These are phyloP conservation scores for Drosophila obscura DNA, from an alignment of 1,140 invertebrate genomes.

Conservation along the genomic window DNA sequence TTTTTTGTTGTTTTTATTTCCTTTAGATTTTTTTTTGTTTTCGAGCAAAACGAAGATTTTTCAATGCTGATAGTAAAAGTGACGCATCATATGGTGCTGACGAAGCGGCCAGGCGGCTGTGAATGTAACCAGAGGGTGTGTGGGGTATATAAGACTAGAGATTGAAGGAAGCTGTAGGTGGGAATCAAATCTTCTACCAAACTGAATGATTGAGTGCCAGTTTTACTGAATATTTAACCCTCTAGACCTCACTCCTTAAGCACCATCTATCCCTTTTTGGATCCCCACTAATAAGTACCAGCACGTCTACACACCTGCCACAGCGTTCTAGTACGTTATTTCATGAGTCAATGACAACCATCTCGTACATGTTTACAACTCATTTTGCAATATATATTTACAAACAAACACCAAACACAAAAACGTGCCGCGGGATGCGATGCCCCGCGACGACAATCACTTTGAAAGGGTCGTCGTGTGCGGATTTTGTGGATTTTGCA, in stretches of 20 bases:
- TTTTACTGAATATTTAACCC: too few relatives aligned
- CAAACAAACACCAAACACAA: slow-evolving; percentile 32
- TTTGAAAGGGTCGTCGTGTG: slow-evolving; percentile 69
- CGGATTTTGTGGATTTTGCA: slow-evolving; percentile 36
- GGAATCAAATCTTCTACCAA: background rate
- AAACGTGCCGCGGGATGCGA: slow-evolving; percentile 27
- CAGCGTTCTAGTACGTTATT: slow-evolving; percentile 32
- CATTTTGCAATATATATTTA: slow-evolving; percentile 66
- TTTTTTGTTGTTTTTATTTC: slow-evolving; percentile 2
- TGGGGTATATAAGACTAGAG: background rate
- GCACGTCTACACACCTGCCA: background rate
- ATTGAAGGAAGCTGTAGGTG: background rate
- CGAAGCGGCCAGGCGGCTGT: slow-evolving; percentile 1
- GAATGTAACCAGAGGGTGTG: slow-evolving; percentile 12
- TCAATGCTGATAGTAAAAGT: slow-evolving; percentile 71
- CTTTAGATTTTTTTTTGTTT: slow-evolving; percentile 6
- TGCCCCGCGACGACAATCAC: slow-evolving; percentile 61
- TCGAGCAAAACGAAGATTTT: slow-evolving; percentile 39
- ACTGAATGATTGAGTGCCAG: too few relatives aligned
- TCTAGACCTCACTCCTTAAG: too few relatives aligned
- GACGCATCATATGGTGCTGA: slow-evolving; percentile 71
- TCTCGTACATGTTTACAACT: slow-evolving; percentile 48
- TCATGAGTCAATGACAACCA: slow-evolving; percentile 52
- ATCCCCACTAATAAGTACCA: slow-evolving; percentile 2
- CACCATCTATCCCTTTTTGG: background rate